Base-by-base conservation (phyloP, 2,888 invertebrate species). In the Pediacus dermestoides region DNA sequence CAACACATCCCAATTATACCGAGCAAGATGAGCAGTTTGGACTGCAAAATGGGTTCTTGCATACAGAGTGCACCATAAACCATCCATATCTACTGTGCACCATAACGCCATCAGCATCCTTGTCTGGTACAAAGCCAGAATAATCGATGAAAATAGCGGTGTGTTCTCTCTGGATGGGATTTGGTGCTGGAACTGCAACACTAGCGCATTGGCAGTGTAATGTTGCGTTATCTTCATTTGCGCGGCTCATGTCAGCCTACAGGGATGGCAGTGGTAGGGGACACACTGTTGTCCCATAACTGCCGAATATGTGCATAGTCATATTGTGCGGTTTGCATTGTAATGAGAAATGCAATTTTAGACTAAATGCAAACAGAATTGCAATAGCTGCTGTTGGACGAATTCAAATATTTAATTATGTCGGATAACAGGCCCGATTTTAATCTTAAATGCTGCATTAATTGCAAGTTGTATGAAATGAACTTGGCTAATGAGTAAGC, bases 211-310 rank as follows among this genome's bases (percentile, higher is more conserved):
- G 52, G 48, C 50, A 46, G 50, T 47, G 54, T 55, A 61, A 59
- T 61, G 61, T 53, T 52, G 56, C 64, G 64, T 67, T 67, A 67
- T 67, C 66, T 66, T 60, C 63, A 64, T 64, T 64, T 64, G 61
- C 58, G 50, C 59, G 57, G 58, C 55, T 59, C 53, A 51, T 58
- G 59, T 50, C 48, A 48, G 56, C 58, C 58, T 58, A 55, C 44
- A 43, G 53, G 57, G 51, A 55, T 48, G 47, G 55, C 48, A 52
- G n/a, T n/a, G n/a, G n/a, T n/a, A 48, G 48, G 50, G 47, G 25
- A 48, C 43, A 44, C 48, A 40, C 37, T 51, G 46, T 50, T 30
- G 48, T 46, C 48, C 55, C 52, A 50, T 54, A 54, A 57, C 38
- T 41, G 42, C 39, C 34, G 43, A 39, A 43, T 46, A 50, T 51